Percentiles rank a stretch among this genome's conserved stretches.
Evolutionary conservation across 2,888 invertebrate genomes (phyloP).

Genomic region (Amiota minor): DNA sequence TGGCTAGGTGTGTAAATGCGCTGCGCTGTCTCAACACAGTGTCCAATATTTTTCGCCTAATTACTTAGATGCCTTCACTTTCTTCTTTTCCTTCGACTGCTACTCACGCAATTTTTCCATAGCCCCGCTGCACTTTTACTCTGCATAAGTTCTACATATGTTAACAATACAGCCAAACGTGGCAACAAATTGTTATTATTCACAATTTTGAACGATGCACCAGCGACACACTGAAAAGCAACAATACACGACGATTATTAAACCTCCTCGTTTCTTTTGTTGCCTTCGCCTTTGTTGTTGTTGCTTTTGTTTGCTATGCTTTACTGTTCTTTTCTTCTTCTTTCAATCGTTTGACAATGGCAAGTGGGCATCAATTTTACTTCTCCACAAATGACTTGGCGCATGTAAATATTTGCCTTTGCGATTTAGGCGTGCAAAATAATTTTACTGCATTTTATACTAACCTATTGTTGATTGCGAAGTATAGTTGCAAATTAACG

Average conservation of each 20-base stretch:
- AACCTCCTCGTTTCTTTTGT: background rate
- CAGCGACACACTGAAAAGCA: constrained; percentile 1
- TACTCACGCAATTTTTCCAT: constrained; percentile 56
- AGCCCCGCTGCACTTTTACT: constrained; percentile 55
- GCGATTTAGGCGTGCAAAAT: no score
- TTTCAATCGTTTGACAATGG: background rate
- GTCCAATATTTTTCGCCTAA: constrained; percentile 38
- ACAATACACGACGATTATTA: background rate
- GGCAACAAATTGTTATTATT: constrained; percentile 5
- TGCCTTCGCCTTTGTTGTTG: background rate
- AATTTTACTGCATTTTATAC: no score
- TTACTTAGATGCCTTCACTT: constrained; percentile 49
- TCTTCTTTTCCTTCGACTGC: constrained; percentile 60
- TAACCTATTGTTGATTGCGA: no score
- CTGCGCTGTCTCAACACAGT: constrained; percentile 38
- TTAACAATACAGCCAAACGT: constrained; percentile 34
- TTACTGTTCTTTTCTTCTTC: background rate
- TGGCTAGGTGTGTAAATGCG: constrained; percentile 18
- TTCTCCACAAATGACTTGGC: background rate
- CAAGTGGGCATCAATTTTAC: background rate
- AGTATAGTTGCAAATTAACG: no score
- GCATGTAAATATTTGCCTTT: no score
- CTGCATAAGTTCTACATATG: constrained; percentile 71
- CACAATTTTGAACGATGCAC: constrained; percentile 11
- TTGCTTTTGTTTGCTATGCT: background rate